Evolutionary conservation across 2,888 invertebrate genomes (phyloP), one percentile per base, ranked within the genome.

Genomic region (Ochlodes sylvanus): DNA sequence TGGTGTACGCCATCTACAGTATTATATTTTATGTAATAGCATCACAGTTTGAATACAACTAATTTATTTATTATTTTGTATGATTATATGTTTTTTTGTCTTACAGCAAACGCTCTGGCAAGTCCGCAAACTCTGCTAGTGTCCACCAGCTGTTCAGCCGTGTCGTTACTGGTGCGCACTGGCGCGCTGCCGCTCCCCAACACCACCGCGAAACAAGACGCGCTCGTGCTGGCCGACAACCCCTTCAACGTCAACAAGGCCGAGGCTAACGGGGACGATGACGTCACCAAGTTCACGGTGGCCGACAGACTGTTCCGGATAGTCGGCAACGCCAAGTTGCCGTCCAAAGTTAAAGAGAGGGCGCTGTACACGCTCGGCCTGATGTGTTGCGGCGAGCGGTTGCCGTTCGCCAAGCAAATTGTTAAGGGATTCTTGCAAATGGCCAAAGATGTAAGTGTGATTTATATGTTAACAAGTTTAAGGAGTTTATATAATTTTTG

Each of bases 341-440:
- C 95, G 15, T 94, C 96, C 0, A 97, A 96, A 87, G 95, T 97
- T 54, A 94, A 96, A 72, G 98, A 98, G 83, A 95, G 95, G 77
- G 96, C 97, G 38, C 95, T 97, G 6, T 94, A 94, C 75, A 95
- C 97, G 64, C 87, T 97, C 44, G 98, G 98, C 0, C 93, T 96
- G 75, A 84, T 98, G 74, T 98, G 98, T 78, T 95, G 98, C 62
- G 98, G 98, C 0, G 98, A 98, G 83, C 91, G 94, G 65, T 95
- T 97, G 76, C 95, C 96, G 27, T 96, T 96, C 75, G 95, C 96
- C 0, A 94, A 95, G 78, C 94, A 95, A 69, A 95, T 97, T 72
- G 94, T 97, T 15, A 94, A 96, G 73, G 96, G 96, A 69, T 95
- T 98, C 75, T 87, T 98, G 70, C 94, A 96, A 70, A 95, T 96